Conservation (phyloP, 2,797 vertebrate genomes). For the Garrulus glandarius region DNA sequence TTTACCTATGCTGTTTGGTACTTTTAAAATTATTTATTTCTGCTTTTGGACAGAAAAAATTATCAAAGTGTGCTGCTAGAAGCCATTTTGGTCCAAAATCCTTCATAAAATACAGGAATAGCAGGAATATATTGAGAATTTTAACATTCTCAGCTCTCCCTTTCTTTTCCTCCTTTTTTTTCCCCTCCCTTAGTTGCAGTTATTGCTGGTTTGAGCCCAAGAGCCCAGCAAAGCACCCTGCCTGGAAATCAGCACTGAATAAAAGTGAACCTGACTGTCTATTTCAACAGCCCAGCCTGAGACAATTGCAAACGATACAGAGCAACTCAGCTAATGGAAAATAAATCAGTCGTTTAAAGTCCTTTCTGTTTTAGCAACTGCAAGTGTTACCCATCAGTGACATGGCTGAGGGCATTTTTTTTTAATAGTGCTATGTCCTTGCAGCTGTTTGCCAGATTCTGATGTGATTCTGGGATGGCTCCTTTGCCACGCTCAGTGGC, state of each 20-base stretch:
- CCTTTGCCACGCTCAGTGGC: accelerated
- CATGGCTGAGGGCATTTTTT: background rate
- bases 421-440: background rate
- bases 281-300: background rate
- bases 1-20: background rate
- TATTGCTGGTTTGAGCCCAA: background rate
- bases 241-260: background rate
- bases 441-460: background rate
- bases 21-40: background rate
- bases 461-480: background rate
- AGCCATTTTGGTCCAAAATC: background rate
- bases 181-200: background rate
- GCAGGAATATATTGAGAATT: background rate
- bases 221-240: background rate
- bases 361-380: conserved; percentile 1
- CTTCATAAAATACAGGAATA: background rate
- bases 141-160: background rate
- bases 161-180: background rate
- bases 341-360: background rate
- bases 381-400: background rate
- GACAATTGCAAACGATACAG: background rate
- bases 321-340: conserved; percentile 14
- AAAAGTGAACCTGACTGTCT: conserved; percentile 29
- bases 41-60: background rate
- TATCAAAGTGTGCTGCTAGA: background rate